Percentiles rank a stretch among this genome's conserved stretches.
These are phyloP conservation scores for Xiphophorus maculatus DNA, from an alignment of 2,113 vertebrate genomes.

Conservation along the genomic window DNA sequence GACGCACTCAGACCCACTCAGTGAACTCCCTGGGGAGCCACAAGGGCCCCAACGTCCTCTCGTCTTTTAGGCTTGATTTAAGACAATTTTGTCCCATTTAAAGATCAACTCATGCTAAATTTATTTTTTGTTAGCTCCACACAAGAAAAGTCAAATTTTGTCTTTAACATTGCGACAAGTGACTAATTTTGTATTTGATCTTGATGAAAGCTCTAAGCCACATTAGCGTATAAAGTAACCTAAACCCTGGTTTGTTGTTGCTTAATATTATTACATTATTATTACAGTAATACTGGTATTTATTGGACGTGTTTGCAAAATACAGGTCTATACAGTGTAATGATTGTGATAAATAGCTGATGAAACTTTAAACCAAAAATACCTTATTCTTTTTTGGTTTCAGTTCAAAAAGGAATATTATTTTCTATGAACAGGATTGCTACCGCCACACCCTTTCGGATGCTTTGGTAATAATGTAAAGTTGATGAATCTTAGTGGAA, in stretches of 20 bases:
- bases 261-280: background rate
- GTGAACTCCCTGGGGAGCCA: conserved; percentile 16
- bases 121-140: background rate
- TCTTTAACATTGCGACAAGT: background rate
- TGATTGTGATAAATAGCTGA: background rate
- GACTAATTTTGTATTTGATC: background rate
- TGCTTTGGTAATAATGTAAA: background rate
- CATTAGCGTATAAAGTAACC: too few species aligned
- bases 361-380: background rate
- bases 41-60: conserved; percentile 28
- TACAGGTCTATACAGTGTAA: background rate
- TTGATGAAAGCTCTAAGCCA: background rate
- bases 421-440: background rate
- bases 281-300: too few species aligned
- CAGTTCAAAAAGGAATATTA: background rate
- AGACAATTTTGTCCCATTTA: background rate
- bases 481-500: background rate
- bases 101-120: background rate
- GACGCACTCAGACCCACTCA: conserved; percentile 26
- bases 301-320: background rate
- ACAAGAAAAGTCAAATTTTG: background rate
- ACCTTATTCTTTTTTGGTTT: background rate
- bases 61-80: conserved; percentile 29
- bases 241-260: background rate
- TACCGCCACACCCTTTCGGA: background rate